Evolutionary conservation across 2,888 invertebrate species (phyloP), one percentile per base, ranked within the genome.

Genomic region (Andrena dorsata): DNA sequence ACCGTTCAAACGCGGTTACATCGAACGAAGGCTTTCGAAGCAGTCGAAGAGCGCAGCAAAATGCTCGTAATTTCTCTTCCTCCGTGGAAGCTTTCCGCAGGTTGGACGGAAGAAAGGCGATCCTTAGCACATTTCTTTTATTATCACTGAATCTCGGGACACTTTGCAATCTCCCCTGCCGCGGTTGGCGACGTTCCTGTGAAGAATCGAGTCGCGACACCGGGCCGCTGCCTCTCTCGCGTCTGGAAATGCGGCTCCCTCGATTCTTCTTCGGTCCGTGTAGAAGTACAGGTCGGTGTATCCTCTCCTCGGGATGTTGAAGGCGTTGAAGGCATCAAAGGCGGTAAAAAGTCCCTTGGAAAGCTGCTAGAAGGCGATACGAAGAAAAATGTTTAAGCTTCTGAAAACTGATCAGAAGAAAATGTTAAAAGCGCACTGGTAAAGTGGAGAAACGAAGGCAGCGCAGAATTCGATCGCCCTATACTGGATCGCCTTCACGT

Each of bases 61-160:
- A 63, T 63, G 28, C 70, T 56, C 53, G 61, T 70, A 53, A 80
- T 80, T 80, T 80, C 61, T 70, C 7, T 56, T 66, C 6, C 60
- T 28, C 51, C 7, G n/a, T 26, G 1, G 23, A 41, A 23, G 41
- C 35, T 56, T 32, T 41, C n/a, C 20, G 35, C 58, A 41, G 41
- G 20, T 32, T 23, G 49, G 26, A 20, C 47, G 47, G 8, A 63
- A 41, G 53, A 72, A 49, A 61, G 53, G 28, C 68, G 75, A 60
- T 80, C 47, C 65, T 82, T 53, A 32, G 8, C 47, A 26, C 63
- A 32, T 70, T 69, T 61, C 80, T 80, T 75, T 69, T 69, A 82
- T 82, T 65, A 70, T 30, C 30, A n/a, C 35, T 16, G 53, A 75
- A 75, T 80, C 75, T 69, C 64, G 16, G 26, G 51, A 79, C 68